Percentiles rank a stretch among this genome's conserved stretches.
Conservation (phyloP, 2,113 vertebrate genomes). For the Mus musculus region GRCm39 chr4:141241501-141242000, state of each 20-base stretch:
- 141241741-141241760: neutral
- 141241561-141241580: neutral
- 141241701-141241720: neutral
- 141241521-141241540: neutral
- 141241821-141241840: neutral
- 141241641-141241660: neutral
- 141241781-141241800: neutral
- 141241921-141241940: neutral
- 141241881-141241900: neutral
- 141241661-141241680: neutral
- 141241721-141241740: neutral
- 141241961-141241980: conserved; percentile 20
- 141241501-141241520: neutral
- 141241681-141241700: neutral
- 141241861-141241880: neutral
- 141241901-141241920: conserved; percentile 12
- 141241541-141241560: neutral
- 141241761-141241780: neutral
- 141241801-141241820: neutral
- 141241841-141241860: neutral
- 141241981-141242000: neutral
- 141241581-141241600: neutral
- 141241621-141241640: neutral
- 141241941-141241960: neutral
- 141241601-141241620: neutral